Percentiles rank a stretch among this genome's conserved stretches.
These are phyloP conservation scores for Archips crataeganus DNA, from an alignment of 2,888 invertebrate species.

Conservation along the genomic window DNA sequence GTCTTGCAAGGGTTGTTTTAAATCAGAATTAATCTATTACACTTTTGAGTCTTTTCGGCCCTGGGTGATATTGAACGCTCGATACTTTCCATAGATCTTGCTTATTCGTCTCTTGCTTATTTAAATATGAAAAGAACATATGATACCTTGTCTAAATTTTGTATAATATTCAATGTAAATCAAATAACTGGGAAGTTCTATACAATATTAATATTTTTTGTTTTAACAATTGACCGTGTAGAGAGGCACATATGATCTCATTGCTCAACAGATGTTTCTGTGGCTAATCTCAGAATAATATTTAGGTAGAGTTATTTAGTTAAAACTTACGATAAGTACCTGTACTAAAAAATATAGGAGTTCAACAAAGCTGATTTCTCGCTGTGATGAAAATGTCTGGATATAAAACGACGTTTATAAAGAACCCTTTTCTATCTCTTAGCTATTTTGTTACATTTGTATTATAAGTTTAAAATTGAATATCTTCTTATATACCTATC, in stretches of 20 bases:
- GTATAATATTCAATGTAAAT: neutral
- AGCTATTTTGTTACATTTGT: conserved; percentile 35
- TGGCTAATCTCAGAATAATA: conserved; percentile 47
- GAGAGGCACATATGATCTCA: conserved; percentile 45
- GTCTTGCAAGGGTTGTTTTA: neutral
- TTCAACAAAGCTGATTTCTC: conserved; percentile 58
- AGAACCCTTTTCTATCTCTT: conserved; percentile 37
- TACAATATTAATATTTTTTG: neutral
- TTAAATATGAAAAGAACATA: neutral
- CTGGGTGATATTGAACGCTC: too few species aligned
- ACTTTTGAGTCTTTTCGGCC: too few species aligned
- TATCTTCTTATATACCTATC: conserved; percentile 5
- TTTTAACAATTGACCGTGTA: conserved; percentile 7
- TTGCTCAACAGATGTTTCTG: conserved; percentile 47
- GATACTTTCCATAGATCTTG: neutral
- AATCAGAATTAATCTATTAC: neutral
- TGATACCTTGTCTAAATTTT: neutral
- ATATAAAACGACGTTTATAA: conserved; percentile 21
- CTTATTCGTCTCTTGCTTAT: neutral
- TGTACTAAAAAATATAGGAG: conserved; percentile 40
- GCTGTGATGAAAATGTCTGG: conserved; percentile 54
- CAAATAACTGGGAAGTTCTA: neutral
- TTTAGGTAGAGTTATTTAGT: conserved; percentile 41
- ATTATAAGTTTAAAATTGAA: neutral
- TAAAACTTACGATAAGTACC: conserved; percentile 25